A percentile compares a stretch with the other conserved stretches of the same genome.
These are phyloP conservation scores for Bucorvus abyssinicus DNA, from an alignment of 2,797 vertebrate species.

Conservation along the genomic window DNA sequence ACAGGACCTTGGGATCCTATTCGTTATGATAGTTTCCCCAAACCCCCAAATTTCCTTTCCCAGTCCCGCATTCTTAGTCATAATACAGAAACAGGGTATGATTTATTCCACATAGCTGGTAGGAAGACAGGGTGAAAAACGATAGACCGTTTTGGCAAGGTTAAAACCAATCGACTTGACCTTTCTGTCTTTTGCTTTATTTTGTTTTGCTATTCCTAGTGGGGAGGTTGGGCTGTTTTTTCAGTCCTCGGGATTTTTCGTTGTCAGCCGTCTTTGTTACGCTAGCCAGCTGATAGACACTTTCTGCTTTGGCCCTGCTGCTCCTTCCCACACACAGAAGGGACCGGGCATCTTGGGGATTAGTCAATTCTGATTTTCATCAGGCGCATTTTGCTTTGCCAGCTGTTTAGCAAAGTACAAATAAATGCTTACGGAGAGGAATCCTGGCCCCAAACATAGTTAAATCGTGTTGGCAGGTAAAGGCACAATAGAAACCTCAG, in stretches of 20 bases:
- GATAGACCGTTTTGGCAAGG: fast-evolving
- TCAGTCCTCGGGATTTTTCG: background rate
- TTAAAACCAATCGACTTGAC: background rate
- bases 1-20: background rate
- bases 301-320: background rate
- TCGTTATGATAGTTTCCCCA: background rate
- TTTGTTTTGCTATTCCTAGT: background rate
- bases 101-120: background rate
- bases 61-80: background rate
- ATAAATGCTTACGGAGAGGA: background rate
- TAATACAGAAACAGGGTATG: background rate
- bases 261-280: background rate
- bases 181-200: background rate
- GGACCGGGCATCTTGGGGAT: background rate
- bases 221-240: background rate
- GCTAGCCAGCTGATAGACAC: background rate
- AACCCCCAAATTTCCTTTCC: background rate
- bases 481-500: background rate
- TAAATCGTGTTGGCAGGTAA: background rate
- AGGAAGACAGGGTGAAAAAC: background rate
- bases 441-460: background rate
- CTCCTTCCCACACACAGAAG: background rate
- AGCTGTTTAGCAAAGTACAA: background rate
- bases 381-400: background rate
- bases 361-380: background rate